These are phyloP conservation scores for Cephus cinctus DNA, from an alignment of 1,140 invertebrate genomes.

Conservation along the genomic window DNA sequence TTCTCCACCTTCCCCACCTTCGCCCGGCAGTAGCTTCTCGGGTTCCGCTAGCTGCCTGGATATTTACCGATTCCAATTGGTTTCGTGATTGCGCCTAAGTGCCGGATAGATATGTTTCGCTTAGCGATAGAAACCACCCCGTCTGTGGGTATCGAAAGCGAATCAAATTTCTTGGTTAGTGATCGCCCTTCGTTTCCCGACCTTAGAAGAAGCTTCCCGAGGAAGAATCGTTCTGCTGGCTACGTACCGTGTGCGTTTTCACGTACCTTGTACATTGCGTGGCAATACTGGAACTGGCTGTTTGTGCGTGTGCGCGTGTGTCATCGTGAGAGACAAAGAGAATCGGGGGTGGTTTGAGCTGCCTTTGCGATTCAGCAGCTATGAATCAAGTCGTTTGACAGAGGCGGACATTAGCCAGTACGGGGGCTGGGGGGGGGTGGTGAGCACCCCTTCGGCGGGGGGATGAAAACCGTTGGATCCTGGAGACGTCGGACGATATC, in stretches of 20 bases:
- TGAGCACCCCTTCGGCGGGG: slow-evolving; percentile 8
- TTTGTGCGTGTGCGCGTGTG: no score
- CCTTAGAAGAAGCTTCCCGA: no score
- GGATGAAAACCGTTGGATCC: slow-evolving; percentile 10
- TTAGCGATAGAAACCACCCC: no score
- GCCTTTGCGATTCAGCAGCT: slow-evolving; percentile 16
- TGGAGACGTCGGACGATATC: slow-evolving; percentile 36
- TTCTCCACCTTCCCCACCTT: slow-evolving; percentile 28
- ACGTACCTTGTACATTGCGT: no score
- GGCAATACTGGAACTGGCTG: no score
- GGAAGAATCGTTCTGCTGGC: no score
- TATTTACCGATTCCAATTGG: slow-evolving; percentile 44
- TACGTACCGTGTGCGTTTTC: no score
- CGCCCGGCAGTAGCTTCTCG: slow-evolving; percentile 18
- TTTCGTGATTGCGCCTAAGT: slow-evolving; percentile 43
- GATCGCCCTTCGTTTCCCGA: no score
- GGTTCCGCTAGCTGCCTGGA: slow-evolving; percentile 25
- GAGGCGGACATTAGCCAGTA: slow-evolving; percentile 17
- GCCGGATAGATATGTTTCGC: slow-evolving; percentile 21
- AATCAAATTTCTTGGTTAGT: no score
- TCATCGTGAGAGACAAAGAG: no score
- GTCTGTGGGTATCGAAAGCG: no score
- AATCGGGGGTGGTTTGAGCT: no score
- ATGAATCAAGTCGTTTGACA: slow-evolving; percentile 30
- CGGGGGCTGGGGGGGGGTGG: slow-evolving; percentile 8